A percentile compares a stretch with the other conserved stretches of the same genome.
Conservation (phyloP, 2,888 invertebrate genomes). For the Theodoxus fluviatilis region DNA sequence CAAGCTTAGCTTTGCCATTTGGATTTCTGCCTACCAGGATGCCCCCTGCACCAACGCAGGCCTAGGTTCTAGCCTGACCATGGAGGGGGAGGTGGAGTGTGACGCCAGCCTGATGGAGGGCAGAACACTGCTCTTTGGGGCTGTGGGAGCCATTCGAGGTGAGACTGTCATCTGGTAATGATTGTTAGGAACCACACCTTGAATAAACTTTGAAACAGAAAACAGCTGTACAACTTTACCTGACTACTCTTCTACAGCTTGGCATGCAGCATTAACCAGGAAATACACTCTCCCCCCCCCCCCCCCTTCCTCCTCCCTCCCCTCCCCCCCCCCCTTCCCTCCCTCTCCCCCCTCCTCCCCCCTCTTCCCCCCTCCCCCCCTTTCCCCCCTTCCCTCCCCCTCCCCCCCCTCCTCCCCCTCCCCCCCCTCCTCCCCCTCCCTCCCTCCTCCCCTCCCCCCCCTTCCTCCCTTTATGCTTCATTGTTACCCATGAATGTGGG, state of each 20-base stretch:
- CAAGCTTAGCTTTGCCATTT: not conserved
- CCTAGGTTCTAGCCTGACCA: slow-evolving; percentile 89
- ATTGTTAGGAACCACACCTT: too few relatives aligned
- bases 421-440: not conserved
- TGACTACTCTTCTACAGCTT: too few relatives aligned
- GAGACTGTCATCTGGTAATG: too few relatives aligned
- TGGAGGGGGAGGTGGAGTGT: slow-evolving; percentile 88
- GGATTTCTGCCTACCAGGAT: slow-evolving; percentile 68
- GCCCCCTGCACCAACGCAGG: slow-evolving; percentile 90
- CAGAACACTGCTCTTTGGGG: slow-evolving; percentile 80
- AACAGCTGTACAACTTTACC: too few relatives aligned
- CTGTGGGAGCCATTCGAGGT: slow-evolving; percentile 80
- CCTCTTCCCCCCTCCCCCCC: not conserved
- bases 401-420: not conserved
- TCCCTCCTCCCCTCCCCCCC: too few relatives aligned
- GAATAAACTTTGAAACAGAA: too few relatives aligned
- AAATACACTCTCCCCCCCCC: too few relatives aligned
- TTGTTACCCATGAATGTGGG: too few relatives aligned
- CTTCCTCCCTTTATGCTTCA: too few relatives aligned
- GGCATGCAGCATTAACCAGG: too few relatives aligned
- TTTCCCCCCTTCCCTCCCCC: not conserved
- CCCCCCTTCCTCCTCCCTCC: slow-evolving; percentile 4
- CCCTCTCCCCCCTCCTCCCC: not conserved
- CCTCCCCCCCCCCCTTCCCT: not conserved
- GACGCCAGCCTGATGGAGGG: slow-evolving; percentile 98